Conservation (phyloP, 30 jellyfish, hydroid and myxozoan species). For the Aurelia coerulea region DNA sequence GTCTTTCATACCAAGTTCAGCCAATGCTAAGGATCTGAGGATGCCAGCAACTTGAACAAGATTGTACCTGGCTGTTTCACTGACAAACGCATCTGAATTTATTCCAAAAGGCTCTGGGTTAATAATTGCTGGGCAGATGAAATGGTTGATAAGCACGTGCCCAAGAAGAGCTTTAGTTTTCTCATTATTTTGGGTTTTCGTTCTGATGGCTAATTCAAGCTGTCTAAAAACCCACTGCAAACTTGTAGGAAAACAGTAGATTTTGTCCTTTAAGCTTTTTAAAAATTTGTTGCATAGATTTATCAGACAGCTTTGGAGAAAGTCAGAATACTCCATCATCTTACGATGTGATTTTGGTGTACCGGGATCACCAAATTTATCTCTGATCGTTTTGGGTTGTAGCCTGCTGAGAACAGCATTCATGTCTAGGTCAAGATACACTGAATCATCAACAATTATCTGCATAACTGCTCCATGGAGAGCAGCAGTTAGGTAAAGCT, state of each 20-base stretch:
- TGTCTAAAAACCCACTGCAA: constrained; percentile 82
- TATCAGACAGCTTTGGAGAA: constrained; percentile 44
- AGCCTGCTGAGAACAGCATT: constrained; percentile 71
- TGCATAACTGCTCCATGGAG: constrained; percentile 96
- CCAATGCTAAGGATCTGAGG: constrained; percentile 86
- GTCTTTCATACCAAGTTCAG: constrained; percentile 92
- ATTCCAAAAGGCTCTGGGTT: constrained; percentile 98
- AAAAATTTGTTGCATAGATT: constrained; percentile 77
- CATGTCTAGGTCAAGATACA: constrained; percentile 79
- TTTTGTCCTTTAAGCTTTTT: constrained; percentile 79
- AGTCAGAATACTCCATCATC: constrained; percentile 70
- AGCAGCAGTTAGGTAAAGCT: constrained; percentile 95
- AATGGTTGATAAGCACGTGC: constrained; percentile 78
- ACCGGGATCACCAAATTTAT: constrained; percentile 95
- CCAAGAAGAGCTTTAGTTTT: constrained; percentile 88
- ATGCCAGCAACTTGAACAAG: constrained; percentile 89
- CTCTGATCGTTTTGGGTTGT: constrained; percentile 77
- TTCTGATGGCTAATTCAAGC: constrained; percentile 38
- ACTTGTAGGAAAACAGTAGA: constrained; percentile 90
- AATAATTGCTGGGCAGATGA: constrained; percentile 93
- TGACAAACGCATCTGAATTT: constrained; percentile 92
- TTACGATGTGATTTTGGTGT: constrained; percentile 74
- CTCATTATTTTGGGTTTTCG: constrained; percentile 55
- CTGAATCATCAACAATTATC: constrained; percentile 87
- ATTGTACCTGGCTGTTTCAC: constrained; percentile 92